Base-by-base conservation (phyloP, 2,888 invertebrate species). In the Amaurobius ferox region DNA sequence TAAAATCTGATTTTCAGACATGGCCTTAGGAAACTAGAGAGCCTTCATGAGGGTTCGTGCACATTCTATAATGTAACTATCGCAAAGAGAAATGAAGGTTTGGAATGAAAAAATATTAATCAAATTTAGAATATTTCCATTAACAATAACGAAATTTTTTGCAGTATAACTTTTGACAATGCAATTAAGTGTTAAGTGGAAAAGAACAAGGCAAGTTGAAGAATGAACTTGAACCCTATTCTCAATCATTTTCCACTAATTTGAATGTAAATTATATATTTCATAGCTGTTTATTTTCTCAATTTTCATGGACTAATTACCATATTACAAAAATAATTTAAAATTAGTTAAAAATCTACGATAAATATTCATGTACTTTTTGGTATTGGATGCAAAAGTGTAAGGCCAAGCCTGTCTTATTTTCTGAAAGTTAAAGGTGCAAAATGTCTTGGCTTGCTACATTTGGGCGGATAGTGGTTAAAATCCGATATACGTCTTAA, bases 391-490 rank as follows among this genome's bases (percentile, higher is more conserved):
- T 44, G 44, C 44, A 44, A 44, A 44, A 64, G 64, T 30, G 7
- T 35, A 67, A 67, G 70, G 67, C 68, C 32, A 72, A 72, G 61
- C 72, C 72, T 55, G 61, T 13, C 26, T 40, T 35, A 29, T 62
- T 64, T 40, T 28, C 40, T 66, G 40, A 32, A 35, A 72, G 72
- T 23, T 39, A 13, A 30, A 28, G 35, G 83, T 83, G 77, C 76
- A 76, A 76, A 76, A 64, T n/a, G n/a, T 70, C 48, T 44, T 62
- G 55, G 62, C 71, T 71, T 32, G 68, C 76, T 76, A 77, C 28
- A 35, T 30, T 23, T 77, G 76, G 83, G 83, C 83, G 83, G 83
- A 76, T 74, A 44, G 74, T 81, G 73, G 73, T 64, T 61, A 66
- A 66, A 71, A 72, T 61, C 66, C 11, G 35, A 64, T 32, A 72